Percentiles rank a stretch among this genome's conserved stretches.
Conservation (phyloP, 2,888 invertebrate species). For the Dryobotodes eremita region DNA sequence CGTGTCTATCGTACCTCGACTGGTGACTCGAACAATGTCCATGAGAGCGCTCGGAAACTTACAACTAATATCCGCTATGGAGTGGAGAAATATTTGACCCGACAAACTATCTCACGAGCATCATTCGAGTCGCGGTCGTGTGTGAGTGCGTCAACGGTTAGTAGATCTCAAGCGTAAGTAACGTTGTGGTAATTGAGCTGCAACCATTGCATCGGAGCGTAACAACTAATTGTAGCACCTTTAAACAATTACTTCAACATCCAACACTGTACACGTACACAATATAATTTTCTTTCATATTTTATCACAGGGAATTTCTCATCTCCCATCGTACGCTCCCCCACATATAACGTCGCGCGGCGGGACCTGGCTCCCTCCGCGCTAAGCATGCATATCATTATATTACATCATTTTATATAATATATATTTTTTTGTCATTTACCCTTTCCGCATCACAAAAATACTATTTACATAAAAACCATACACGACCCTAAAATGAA, state of each 20-base stretch:
- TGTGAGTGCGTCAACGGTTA: background rate
- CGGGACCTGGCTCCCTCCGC: conserved; percentile 63
- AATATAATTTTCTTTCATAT: conserved; percentile 65
- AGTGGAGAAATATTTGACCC: conserved; percentile 20
- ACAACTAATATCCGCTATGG: conserved; percentile 18
- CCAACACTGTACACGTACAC: conserved; percentile 57
- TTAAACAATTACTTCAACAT: conserved; percentile 61
- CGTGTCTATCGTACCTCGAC: background rate
- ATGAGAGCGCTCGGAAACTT: conserved; percentile 4
- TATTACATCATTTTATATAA: conserved; percentile 67
- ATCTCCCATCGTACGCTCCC: conserved; percentile 62
- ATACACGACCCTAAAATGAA: conserved; percentile 84
- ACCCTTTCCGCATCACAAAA: conserved; percentile 85
- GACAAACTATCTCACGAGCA: background rate
- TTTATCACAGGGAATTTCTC: conserved; percentile 66
- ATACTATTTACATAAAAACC: conserved; percentile 87
- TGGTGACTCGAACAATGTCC: background rate
- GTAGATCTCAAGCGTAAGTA: conserved; percentile 26
- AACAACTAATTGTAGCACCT: conserved; percentile 67
- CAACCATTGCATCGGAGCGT: conserved; percentile 66
- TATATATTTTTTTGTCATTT: conserved; percentile 86
- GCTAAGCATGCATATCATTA: conserved; percentile 68
- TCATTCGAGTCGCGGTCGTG: background rate
- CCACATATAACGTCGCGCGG: conserved; percentile 59
- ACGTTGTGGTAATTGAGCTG: conserved; percentile 63